Conservation (phyloP, 2,888 invertebrate genomes). For the Diaprepes abbreviatus region DNA sequence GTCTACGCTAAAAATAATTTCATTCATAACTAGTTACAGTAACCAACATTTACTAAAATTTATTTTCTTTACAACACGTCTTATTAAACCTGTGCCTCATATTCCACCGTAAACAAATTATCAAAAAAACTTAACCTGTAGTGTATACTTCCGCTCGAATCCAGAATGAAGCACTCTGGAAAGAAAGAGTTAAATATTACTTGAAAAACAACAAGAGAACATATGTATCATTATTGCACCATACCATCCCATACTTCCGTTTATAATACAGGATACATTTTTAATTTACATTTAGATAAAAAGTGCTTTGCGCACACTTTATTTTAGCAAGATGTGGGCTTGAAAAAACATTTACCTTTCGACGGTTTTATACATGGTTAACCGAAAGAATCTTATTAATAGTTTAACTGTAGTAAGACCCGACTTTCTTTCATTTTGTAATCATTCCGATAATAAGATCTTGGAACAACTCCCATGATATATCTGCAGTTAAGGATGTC, state of each 20-base stretch:
- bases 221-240: constrained; percentile 26
- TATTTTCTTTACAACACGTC: not conserved
- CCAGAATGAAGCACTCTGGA: constrained; percentile 26
- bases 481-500: no score
- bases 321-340: constrained; percentile 32
- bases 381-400: not conserved
- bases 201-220: constrained; percentile 14
- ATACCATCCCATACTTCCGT: constrained; percentile 33
- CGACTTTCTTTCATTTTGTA: no score
- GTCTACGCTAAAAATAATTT: no score
- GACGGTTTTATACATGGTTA: constrained; percentile 1
- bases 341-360: constrained; percentile 10
- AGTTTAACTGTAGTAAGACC: no score
- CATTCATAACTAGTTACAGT: no score
- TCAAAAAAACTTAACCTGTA: constrained; percentile 17
- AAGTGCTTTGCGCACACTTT: constrained; percentile 41
- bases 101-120: constrained; percentile 9
- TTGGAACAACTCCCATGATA: no score
- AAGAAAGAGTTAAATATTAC: constrained; percentile 26
- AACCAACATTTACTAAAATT: not conserved
- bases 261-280: constrained; percentile 44
- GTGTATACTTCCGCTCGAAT: constrained; percentile 27
- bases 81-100: constrained; percentile 17
- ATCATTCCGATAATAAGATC: no score
- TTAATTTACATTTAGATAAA: constrained; percentile 38